These are phyloP conservation scores for Pantala flavescens DNA, from an alignment of 1,140 invertebrate species.

Conservation along the genomic window DNA sequence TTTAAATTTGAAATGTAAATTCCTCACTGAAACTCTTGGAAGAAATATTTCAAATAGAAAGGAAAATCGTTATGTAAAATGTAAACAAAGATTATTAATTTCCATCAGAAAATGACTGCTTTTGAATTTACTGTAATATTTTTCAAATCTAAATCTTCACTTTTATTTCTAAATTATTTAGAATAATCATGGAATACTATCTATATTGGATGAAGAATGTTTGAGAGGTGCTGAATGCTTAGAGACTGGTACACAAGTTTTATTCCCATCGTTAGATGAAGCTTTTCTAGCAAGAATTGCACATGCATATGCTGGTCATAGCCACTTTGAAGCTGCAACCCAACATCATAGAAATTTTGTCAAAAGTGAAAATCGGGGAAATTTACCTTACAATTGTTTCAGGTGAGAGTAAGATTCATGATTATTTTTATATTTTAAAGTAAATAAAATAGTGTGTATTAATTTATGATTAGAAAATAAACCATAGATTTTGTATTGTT, in stretches of 20 bases:
- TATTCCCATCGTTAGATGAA: slow-evolving; percentile 39
- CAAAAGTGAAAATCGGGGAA: neutral
- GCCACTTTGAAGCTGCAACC: slow-evolving; percentile 24
- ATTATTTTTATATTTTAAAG: neutral
- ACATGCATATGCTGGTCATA: slow-evolving; percentile 46
- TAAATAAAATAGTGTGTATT: neutral
- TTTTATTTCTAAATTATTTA: slow-evolving; percentile 18
- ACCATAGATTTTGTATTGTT: no score
- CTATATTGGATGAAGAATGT: slow-evolving; percentile 62
- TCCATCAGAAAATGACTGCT: no score
- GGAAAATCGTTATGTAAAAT: no score
- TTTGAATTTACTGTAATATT: no score
- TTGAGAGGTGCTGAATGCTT: slow-evolving; percentile 47
- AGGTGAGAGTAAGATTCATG: no score
- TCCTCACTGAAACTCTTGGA: no score
- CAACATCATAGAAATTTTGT: neutral
- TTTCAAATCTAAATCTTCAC: no score
- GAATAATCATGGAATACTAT: slow-evolving; percentile 46
- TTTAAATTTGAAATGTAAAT: no score
- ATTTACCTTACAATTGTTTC: slow-evolving; percentile 28
- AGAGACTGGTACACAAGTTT: neutral
- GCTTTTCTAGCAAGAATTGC: slow-evolving; percentile 61
- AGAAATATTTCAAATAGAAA: no score
- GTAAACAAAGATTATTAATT: no score
- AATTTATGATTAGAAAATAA: no score